phyloP scores from a whole-genome alignment of 1,140 invertebrate genomes.

The Zaprionus ghesquierei region DNA sequence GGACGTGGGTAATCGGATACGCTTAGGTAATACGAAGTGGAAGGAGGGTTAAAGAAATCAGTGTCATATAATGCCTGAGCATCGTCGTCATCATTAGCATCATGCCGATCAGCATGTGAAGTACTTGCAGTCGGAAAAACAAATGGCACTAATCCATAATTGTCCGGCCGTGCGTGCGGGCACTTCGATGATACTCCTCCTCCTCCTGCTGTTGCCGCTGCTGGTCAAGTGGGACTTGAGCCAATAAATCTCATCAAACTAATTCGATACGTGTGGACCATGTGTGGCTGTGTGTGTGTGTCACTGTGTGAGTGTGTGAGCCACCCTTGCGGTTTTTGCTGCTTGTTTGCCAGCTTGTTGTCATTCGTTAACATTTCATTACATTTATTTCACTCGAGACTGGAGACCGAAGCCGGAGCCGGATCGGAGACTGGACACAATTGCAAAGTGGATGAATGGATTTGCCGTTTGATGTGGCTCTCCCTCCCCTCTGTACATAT shows the following conservation, averaged over 20 bases:
- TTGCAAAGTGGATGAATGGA: conserved; percentile 79
- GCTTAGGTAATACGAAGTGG: conserved; percentile 54
- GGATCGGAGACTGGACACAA: conserved; percentile 66
- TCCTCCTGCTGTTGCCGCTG: background rate
- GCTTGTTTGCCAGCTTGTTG: conserved; percentile 79
- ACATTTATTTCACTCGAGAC: conserved; percentile 68
- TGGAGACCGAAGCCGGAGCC: conserved; percentile 55
- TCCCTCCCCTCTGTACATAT: conserved; percentile 26
- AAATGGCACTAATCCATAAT: conserved; percentile 82
- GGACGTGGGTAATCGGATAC: conserved; percentile 69
- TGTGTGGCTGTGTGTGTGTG: conserved; percentile 5
- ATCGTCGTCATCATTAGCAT: conserved; percentile 48
- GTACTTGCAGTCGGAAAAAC: conserved; percentile 39
- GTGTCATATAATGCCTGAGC: conserved; percentile 61
- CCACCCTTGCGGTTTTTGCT: conserved; percentile 71
- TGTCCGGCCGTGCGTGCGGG: conserved; percentile 50
- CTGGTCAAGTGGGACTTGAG: conserved; percentile 79
- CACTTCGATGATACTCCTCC: background rate
- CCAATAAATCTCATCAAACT: conserved; percentile 82
- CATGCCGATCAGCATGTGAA: conserved; percentile 44
- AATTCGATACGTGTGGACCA: conserved; percentile 64
- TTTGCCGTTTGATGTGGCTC: conserved; percentile 72
- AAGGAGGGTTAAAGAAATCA: conserved; percentile 47
- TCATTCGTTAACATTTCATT: conserved; percentile 82
- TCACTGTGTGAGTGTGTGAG: conserved; percentile 24